Base-by-base conservation (phyloP, 2,888 invertebrate species). In the Strigamia transsilvanica region DNA sequence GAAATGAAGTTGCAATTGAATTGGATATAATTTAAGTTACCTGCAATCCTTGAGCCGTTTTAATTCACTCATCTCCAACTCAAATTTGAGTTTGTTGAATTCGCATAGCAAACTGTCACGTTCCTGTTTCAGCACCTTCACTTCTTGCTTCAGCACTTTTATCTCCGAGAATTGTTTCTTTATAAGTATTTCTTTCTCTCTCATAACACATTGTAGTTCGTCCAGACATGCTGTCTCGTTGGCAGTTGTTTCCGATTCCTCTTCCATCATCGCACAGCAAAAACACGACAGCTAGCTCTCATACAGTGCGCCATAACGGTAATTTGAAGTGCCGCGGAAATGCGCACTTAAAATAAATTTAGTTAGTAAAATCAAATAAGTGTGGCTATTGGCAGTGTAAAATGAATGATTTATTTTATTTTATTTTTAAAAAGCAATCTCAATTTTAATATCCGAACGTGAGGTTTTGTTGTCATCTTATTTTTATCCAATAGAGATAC, bases 21-120 rank as follows among this genome's bases (percentile, higher is more conserved):
- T 51, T 51, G 18, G 51, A 51, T 51, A 51, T 18, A 51, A 23
- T 73, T 32, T 32, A 10, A 6, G 83, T 83, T 81, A 85, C 85
- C 84, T 85, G 73, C 81, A 80, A 82, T 85, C 84, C 38, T 84
- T 84, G 66, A 85, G 83, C 10, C 84, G 83, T 42, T 84, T 84
- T 21, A 84, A 82, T 77, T 84, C 85, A 73, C 83, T 85, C 85
- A 85, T 85, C 78, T 84, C 85, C 78, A 85, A 79, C 80, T 85
- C 85, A 66, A 85, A 84, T 21, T 83, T 82, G 61, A 85, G 83
- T 83, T 85, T 85, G 79, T 85, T 85, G 42, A 85, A 84, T 81
- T 85, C 85, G 81, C 85, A 85, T 15, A 85, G 82, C 7, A 85
- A 51, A 10, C 82, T 83, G 82, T 85, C 85, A 41, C 84, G 84